These are phyloP conservation scores for Troides aeacus DNA, from an alignment of 2,888 invertebrate genomes.

Conservation along the genomic window DNA sequence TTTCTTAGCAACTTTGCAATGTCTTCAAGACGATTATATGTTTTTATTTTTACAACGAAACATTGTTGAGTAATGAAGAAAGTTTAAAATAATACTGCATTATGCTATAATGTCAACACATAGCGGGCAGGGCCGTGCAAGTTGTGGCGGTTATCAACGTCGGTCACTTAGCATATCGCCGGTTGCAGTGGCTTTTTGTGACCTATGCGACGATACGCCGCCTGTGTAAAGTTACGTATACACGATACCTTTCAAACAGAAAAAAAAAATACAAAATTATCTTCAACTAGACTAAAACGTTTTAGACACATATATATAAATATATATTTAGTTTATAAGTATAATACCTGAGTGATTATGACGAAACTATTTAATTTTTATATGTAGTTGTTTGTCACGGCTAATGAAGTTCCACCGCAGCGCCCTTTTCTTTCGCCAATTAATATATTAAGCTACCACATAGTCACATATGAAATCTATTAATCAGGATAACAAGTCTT, in stretches of 20 bases:
- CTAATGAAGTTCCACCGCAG: no score
- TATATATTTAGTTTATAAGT: no score
- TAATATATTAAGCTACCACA: no score
- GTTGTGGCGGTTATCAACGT: slow-evolving; percentile 70
- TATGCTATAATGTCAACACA: slow-evolving; percentile 28
- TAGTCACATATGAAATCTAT: no score
- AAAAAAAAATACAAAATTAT: not conserved
- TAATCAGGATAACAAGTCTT: no score
- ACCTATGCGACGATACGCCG: slow-evolving; percentile 54
- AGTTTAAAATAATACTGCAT: slow-evolving; percentile 22
- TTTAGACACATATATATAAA: no score
- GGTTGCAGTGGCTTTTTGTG: slow-evolving; percentile 62
- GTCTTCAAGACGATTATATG: not conserved
- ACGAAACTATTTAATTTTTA: no score
- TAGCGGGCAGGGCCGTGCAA: slow-evolving; percentile 21
- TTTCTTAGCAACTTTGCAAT: no score
- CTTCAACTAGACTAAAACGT: no score
- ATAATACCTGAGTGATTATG: no score
- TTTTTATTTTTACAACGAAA: slow-evolving; percentile 3
- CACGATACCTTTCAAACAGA: slow-evolving; percentile 31
- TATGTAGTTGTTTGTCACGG: no score
- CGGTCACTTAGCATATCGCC: slow-evolving; percentile 75
- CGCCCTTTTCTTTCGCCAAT: no score
- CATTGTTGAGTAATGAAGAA: not conserved
- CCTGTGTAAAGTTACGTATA: slow-evolving; percentile 44